A percentile compares a stretch with the other conserved stretches of the same genome.
Evolutionary conservation across 2,797 vertebrate genomes (phyloP).

Genomic region (Nannoperca australis): DNA sequence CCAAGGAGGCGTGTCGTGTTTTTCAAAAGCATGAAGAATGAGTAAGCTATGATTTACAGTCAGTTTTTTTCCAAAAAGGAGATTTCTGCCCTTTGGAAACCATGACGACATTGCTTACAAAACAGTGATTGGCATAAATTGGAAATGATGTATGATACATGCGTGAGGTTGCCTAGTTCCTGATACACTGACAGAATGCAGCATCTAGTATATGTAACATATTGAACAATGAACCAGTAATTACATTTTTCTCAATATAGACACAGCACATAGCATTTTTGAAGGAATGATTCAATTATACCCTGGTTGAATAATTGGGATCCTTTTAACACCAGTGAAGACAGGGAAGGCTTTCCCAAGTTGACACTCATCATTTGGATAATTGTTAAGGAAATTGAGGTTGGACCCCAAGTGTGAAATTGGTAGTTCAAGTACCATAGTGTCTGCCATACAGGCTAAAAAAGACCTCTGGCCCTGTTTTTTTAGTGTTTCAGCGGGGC

Average conservation of each 20-base stretch:
- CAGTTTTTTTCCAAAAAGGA: conserved; percentile 17
- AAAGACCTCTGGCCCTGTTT: conserved; percentile 27
- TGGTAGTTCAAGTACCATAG: conserved; percentile 41
- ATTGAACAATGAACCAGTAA: conserved; percentile 24
- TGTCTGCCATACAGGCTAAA: conserved; percentile 42
- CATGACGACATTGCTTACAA: neutral
- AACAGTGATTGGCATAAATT: neutral
- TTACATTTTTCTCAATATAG: conserved; percentile 33
- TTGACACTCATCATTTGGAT: conserved; percentile 65
- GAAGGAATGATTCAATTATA: conserved; percentile 35
- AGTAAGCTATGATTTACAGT: conserved; percentile 20
- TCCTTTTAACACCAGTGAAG: conserved; percentile 20
- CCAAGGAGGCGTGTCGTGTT: neutral
- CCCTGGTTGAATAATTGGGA: conserved; percentile 19
- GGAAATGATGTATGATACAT: neutral
- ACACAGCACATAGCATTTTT: neutral
- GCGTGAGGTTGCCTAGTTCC: neutral
- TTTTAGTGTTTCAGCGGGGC: conserved; percentile 5
- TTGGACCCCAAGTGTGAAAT: conserved; percentile 60
- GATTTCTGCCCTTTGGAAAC: conserved; percentile 8
- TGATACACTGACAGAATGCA: neutral
- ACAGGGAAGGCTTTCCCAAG: conserved; percentile 18
- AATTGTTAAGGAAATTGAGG: conserved; percentile 66
- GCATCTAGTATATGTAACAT: neutral
- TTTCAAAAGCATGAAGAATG: conserved; percentile 27